Evolutionary conservation across 2,888 invertebrate genomes (phyloP).

Genomic region (Penaeus monodon): DNA sequence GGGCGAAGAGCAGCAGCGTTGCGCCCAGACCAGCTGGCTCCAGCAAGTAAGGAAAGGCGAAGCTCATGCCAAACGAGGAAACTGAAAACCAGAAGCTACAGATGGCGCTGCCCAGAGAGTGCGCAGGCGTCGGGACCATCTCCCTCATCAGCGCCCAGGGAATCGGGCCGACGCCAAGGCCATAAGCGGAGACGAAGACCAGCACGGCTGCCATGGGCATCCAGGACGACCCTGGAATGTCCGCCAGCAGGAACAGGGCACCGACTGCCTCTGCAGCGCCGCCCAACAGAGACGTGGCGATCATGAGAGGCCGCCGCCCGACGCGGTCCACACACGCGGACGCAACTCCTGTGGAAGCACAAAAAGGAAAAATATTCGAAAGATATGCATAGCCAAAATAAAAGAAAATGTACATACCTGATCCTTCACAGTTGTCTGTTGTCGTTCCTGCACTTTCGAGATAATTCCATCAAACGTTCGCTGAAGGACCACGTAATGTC

Average conservation of each 20-base stretch:
- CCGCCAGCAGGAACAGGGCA: constrained; percentile 64
- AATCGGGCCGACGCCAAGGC: constrained; percentile 53
- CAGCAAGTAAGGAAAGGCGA: constrained; percentile 5
- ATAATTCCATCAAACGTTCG: too few relatives aligned
- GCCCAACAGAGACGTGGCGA: constrained; percentile 33
- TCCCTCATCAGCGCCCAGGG: constrained; percentile 52
- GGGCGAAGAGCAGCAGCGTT: background rate
- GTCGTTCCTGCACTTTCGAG: too few relatives aligned
- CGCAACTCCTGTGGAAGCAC: constrained; percentile 65
- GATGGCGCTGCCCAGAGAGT: constrained; percentile 31
- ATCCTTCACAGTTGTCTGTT: too few relatives aligned
- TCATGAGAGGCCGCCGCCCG: constrained; percentile 70
- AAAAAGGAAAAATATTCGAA: too few relatives aligned
- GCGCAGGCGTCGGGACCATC: constrained; percentile 42
- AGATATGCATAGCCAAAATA: too few relatives aligned
- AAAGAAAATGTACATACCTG: too few relatives aligned
- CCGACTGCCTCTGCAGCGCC: constrained; percentile 31
- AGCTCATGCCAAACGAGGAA: constrained; percentile 22
- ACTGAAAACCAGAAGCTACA: constrained; percentile 15
- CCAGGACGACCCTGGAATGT: constrained; percentile 67
- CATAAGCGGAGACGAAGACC: constrained; percentile 45
- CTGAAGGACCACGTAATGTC: too few relatives aligned
- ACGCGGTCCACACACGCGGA: constrained; percentile 68
- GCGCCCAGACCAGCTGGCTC: constrained; percentile 9
- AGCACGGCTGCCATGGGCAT: constrained; percentile 67